A percentile compares a stretch with the other conserved stretches of the same genome.
phyloP scores from a whole-genome alignment of 2,888 invertebrate genomes.

The Ectobius pallidus region DNA sequence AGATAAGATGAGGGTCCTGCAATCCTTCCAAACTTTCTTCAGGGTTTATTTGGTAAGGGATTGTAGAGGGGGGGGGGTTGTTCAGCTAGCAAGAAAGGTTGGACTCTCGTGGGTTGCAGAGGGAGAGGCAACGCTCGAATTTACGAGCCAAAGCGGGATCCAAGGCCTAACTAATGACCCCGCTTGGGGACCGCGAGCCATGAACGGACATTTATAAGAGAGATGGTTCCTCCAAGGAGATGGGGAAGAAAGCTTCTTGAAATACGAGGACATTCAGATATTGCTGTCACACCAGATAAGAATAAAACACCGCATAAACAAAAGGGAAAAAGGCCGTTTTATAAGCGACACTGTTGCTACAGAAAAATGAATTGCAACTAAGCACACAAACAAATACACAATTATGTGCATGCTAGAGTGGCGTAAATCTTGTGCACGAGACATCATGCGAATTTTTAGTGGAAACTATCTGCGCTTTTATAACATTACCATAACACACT shows the following conservation, averaged over 20 bases:
- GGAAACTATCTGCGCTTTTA: no score
- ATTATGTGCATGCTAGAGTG: no score
- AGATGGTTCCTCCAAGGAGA: neutral
- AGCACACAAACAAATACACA: no score
- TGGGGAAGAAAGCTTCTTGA: neutral
- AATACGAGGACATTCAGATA: neutral
- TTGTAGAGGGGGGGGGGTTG: neutral
- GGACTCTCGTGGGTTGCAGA: neutral
- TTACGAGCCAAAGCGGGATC: conserved; percentile 20
- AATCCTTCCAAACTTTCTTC: conserved; percentile 22
- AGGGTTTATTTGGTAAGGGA: conserved; percentile 4
- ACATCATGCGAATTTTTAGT: no score
- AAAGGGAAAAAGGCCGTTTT: no score
- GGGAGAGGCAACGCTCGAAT: conserved; percentile 1
- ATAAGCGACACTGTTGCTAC: no score
- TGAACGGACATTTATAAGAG: neutral
- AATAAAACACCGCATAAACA: neutral
- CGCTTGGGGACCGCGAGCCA: conserved; percentile 7
- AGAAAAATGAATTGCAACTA: no score
- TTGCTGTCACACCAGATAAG: neutral
- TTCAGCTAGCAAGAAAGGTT: neutral
- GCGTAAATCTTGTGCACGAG: no score
- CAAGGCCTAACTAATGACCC: conserved; percentile 21
- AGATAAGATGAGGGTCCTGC: neutral
- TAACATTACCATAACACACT: no score